Evolutionary conservation across 2,888 invertebrate species (phyloP).

Genomic region (Epistrophe grossulariae): DNA sequence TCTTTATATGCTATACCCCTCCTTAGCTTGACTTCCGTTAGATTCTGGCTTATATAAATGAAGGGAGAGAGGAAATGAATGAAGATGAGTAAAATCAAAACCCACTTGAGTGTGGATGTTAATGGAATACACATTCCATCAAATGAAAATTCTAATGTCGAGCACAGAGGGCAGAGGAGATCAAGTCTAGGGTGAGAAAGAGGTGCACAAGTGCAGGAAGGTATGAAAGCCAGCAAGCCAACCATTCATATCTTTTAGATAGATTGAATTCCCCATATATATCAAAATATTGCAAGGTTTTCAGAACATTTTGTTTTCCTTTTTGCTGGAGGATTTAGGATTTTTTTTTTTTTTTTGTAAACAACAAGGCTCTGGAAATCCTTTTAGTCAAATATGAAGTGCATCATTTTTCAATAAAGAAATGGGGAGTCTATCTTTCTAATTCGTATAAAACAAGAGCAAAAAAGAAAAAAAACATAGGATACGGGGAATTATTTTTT

Average conservation of each 20-base stretch:
- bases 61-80: slow-evolving; percentile 6
- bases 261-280: slow-evolving; percentile 27
- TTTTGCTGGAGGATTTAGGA: neutral
- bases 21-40: slow-evolving; percentile 2
- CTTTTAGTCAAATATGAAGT: slow-evolving; percentile 25
- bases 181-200: neutral
- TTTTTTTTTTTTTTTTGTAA: neutral
- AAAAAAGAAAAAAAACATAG: neutral
- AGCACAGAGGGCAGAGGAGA: neutral
- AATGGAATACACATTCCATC: slow-evolving; percentile 49
- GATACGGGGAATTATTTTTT: neutral
- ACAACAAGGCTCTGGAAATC: slow-evolving; percentile 7
- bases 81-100: slow-evolving; percentile 15
- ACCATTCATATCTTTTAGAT: slow-evolving; percentile 37
- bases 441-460: slow-evolving; percentile 5
- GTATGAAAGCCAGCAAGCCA: slow-evolving; percentile 21
- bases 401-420: slow-evolving; percentile 6
- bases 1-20: neutral
- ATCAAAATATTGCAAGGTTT: slow-evolving; percentile 19
- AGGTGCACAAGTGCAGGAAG: neutral
- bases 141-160: slow-evolving; percentile 61
- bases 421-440: neutral
- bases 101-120: slow-evolving; percentile 25
- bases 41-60: neutral
- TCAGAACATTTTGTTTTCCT: neutral